Conservation (phyloP, 1,140 invertebrate species). For the Trachelipus rathkii region DNA sequence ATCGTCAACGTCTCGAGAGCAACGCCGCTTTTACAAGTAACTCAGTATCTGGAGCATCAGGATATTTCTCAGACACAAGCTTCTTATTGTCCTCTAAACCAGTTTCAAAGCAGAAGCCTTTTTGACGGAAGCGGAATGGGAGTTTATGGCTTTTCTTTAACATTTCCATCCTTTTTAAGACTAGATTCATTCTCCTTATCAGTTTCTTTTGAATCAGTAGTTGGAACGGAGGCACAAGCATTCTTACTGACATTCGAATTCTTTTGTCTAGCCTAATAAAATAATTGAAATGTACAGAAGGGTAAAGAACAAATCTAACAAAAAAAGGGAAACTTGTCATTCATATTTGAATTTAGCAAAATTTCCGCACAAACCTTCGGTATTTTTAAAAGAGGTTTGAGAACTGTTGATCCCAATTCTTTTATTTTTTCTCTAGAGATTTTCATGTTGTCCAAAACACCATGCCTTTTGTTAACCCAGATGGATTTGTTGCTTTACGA, state of each 20-base stretch:
- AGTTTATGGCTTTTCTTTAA: neutral
- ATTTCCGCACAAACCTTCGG: slow-evolving; percentile 27
- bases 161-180: neutral
- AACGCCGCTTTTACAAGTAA: slow-evolving; percentile 35
- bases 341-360: neutral
- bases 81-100: slow-evolving; percentile 39
- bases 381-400: slow-evolving; percentile 34
- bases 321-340: neutral
- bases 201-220: too few relatives aligned
- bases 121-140: slow-evolving; percentile 10
- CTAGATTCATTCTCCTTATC: slow-evolving; percentile 35
- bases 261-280: neutral
- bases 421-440: slow-evolving; percentile 28
- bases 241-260: neutral
- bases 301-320: neutral
- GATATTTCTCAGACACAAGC: slow-evolving; percentile 18
- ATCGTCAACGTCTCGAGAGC: slow-evolving; percentile 36
- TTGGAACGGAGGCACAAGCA: neutral
- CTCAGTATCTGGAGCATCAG: slow-evolving; percentile 27
- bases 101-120: slow-evolving; percentile 38
- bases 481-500: slow-evolving; percentile 22
- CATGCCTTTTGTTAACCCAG: slow-evolving; percentile 18
- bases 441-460: slow-evolving; percentile 34
- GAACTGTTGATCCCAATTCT: slow-evolving; percentile 19
- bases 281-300: neutral